Percentiles rank a stretch among this genome's conserved stretches.
These are phyloP conservation scores for Pterophyllum scalare DNA, from an alignment of 2,113 vertebrate genomes.

Conservation along the genomic window DNA sequence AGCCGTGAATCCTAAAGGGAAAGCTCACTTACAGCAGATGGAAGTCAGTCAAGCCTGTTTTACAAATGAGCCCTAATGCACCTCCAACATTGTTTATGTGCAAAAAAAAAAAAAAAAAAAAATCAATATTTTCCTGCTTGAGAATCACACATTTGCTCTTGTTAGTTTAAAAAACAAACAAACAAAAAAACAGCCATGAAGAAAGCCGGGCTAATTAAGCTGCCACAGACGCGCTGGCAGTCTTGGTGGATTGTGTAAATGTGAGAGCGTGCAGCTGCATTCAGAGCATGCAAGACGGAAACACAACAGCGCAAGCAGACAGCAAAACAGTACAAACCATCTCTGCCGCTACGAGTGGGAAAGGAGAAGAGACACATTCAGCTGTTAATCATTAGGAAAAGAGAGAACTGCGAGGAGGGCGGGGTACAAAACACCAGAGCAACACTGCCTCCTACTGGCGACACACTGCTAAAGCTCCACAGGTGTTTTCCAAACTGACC, in stretches of 20 bases:
- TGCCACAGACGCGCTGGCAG: background rate
- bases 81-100: background rate
- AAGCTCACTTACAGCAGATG: background rate
- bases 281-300: background rate
- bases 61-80: background rate
- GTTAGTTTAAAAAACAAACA: too few species aligned
- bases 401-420: background rate
- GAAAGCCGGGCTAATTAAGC: background rate
- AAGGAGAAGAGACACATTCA: conserved; percentile 59
- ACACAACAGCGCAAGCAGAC: conserved; percentile 13
- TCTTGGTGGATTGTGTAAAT: background rate
- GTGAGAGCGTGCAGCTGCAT: conserved; percentile 3
- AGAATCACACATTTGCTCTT: background rate
- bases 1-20: background rate
- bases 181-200: background rate
- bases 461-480: background rate
- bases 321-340: conserved; percentile 93
- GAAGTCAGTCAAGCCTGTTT: background rate
- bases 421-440: background rate
- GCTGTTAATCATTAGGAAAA: conserved; percentile 59
- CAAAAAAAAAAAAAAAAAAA: background rate
- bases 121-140: background rate
- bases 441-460: conserved; percentile 56
- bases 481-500: background rate
- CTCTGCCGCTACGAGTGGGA: conserved; percentile 90